A percentile compares a stretch with the other conserved stretches of the same genome.
phyloP scores from a whole-genome alignment of 2,888 invertebrate species.

The Drosophila buzzatii region DNA sequence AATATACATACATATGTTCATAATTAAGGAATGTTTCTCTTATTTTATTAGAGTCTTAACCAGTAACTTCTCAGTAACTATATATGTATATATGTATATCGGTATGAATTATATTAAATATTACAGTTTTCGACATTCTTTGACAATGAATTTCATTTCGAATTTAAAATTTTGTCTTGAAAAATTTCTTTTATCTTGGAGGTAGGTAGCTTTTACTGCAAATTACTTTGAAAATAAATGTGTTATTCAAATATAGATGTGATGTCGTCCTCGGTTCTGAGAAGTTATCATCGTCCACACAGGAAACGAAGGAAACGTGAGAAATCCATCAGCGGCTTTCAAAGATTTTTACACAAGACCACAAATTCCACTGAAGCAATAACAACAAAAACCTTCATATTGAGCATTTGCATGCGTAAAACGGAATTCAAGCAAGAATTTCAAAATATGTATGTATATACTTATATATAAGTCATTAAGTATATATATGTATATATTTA shows the following conservation, averaged over 20 bases:
- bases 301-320: constrained; percentile 49
- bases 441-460: neutral
- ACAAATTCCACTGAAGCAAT: constrained; percentile 36
- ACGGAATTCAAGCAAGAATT: constrained; percentile 25
- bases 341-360: constrained; percentile 19
- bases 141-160: no score
- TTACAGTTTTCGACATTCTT: no score
- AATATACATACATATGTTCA: constrained; percentile 26
- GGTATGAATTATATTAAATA: no score
- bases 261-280: neutral
- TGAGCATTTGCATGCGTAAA: constrained; percentile 44
- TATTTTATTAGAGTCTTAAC: no score
- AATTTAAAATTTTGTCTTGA: no score
- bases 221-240: neutral
- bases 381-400: constrained; percentile 1
- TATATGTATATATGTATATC: no score
- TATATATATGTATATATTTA: neutral
- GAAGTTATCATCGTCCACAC: constrained; percentile 24
- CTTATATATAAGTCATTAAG: no score
- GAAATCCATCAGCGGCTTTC: constrained; percentile 20
- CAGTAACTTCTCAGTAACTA: no score
- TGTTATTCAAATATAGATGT: neutral
- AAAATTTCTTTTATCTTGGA: no score
- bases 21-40: neutral
- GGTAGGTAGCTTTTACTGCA: neutral